Conservation (phyloP, 2,888 invertebrate genomes). For the Megalurothrips usitatus region DNA sequence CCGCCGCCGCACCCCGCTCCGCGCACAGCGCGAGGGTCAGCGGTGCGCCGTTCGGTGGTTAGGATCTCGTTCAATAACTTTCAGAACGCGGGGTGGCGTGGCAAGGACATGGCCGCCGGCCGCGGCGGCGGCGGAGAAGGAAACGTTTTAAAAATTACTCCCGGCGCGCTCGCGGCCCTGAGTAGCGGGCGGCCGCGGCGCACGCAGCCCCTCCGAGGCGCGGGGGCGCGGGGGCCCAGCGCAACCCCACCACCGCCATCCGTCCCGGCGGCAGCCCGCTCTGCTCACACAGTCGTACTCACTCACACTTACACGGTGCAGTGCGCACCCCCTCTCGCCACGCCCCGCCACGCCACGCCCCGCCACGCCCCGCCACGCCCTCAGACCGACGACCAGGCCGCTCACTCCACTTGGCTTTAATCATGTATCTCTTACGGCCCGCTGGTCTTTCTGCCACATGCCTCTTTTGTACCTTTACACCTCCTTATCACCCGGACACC, state of each 20-base stretch:
- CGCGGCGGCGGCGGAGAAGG: not conserved
- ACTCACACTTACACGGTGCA: conserved; percentile 5
- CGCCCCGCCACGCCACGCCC: not conserved
- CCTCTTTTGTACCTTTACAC: conserved; percentile 26
- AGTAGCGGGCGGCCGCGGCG: no score
- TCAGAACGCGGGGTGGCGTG: not conserved
- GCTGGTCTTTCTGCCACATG: conserved; percentile 11
- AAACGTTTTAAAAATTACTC: not conserved
- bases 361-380: not conserved
- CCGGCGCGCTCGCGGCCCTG: no score
- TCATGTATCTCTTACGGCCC: conserved; percentile 5
- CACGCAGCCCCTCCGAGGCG: no score
- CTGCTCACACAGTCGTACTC: not conserved
- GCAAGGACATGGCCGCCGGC: not conserved
- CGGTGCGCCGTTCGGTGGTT: not conserved
- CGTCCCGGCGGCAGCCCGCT: no score
- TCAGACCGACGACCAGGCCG: not conserved
- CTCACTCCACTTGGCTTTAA: conserved; percentile 15
- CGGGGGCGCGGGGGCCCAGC: no score
- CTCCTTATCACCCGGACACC: not conserved
- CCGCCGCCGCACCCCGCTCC: no score
- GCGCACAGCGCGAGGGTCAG: not conserved
- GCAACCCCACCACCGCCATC: no score
- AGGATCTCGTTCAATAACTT: conserved; percentile 18
- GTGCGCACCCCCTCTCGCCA: not conserved